Evolutionary conservation across 2,113 vertebrate species (phyloP), one percentile per base, ranked within the genome.

Genomic region (Anoura caudifer): DNA sequence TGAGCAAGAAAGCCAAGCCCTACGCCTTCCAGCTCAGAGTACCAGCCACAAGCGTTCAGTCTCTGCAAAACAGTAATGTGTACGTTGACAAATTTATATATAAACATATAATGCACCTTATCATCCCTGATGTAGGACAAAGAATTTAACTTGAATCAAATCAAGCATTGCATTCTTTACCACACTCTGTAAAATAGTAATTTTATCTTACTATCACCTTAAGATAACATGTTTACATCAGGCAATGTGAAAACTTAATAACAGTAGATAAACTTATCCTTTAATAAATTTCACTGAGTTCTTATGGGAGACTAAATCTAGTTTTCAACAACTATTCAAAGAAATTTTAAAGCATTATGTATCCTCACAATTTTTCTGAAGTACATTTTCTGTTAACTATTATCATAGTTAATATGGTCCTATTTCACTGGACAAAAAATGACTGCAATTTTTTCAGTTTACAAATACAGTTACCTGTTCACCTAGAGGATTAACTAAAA

Each of bases 201-300:
- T 69, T 93, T 33, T 0, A 86, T 31, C 47, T 89, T 95, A 87
- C 84, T 97, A 95, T 96, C 93, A 86, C 50, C 80, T 72, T 95
- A 69, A 96, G 97, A 91, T 95, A 76, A 96, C 65, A 0, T 22
- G n/a, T 47, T 16, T 19, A 85, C 28, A 92, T 72, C 8, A 94
- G 56, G 45, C 92, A 98, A 98, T 97, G 94, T 33, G n/a, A 86
- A 95, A 97, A 96, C 47, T 91, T 72, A 76, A 16, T 90, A 82
- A 73, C 2, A 2, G 0, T 41, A 95, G 92, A 97, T 5, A 50
- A 88, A 88, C 4, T 17, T 10, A 16, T 16, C 12, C 90, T 43
- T 38, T 43, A 97, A 91, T 24, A 97, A 31, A 76, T 61, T 87
- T 84, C 56, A 6, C 47, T 86, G 54, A 82, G 69, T 28, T 91